Evolutionary conservation across 2,888 invertebrate species (phyloP), one percentile per base, ranked within the genome.

Genomic region (Caenorhabditis sulstoni): DNA sequence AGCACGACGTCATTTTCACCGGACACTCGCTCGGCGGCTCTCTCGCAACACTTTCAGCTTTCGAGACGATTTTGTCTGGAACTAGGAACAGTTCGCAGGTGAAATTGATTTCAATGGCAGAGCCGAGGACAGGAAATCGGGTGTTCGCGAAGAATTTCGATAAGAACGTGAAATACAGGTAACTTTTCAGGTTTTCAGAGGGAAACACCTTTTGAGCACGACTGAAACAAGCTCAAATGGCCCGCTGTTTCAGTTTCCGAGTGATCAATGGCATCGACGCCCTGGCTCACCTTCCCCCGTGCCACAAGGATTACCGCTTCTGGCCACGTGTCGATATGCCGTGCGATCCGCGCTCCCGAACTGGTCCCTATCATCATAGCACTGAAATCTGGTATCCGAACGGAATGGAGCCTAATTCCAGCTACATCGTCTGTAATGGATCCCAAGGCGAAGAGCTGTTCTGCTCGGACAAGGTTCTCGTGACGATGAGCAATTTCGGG

Each of bases 1-100:
- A 67, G 22, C 57, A 78, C 52, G 71, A 78, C 39, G 61, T 78
- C 35, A 57, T 73, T 16, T 78, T 67, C 29, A 78, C 67, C 23
- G 78, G 78, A 2, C 78, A 78, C 20, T 78, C 78, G 11, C 45
- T 78, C 5, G 78, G 78, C 16, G 78, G 71, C 23, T 71, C 78
- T 1, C 20, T 78, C 1, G 66, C 71, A 0, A 41, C 66, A 3
- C 47, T 78, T 5, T 55, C 67, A 12, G 66, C 71, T 1, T 55
- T 73, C 9, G 57, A 61, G 16, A 66, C 67, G 5, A 37, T 78
- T 57, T 12, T 66, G 4, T 39, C 52, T 22, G 41, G 47, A 3
- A 16, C 65, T 0, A 12, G 71, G 5, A 62, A 66, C 7, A 22
- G 50, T 2, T 49, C 37, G 18, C 71, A 78, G 45, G 67, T 73